phyloP scores from a whole-genome alignment of 2,113 vertebrate species.

The Jacana jacana region DNA sequence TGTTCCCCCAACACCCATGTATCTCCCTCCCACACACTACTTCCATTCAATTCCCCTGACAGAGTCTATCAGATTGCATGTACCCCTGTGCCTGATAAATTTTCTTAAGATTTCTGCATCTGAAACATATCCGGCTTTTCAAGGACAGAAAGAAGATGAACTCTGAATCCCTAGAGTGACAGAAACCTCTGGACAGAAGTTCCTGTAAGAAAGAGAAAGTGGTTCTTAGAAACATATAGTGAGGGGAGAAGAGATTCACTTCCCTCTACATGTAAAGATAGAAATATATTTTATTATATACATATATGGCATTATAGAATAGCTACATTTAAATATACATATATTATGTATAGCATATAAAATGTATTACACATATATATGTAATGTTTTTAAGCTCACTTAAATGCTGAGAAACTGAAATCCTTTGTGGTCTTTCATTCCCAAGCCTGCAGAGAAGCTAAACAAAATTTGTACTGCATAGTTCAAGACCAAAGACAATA shows the following conservation, averaged over 20 bases:
- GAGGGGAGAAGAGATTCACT: not conserved
- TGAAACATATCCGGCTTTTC: not conserved
- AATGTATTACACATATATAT: not conserved
- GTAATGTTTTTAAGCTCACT: not conserved
- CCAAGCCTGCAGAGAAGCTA: not conserved
- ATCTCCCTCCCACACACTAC: conserved; percentile 9
- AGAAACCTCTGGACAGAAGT: not conserved
- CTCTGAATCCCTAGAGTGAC: not conserved
- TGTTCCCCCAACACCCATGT: conserved; percentile 28
- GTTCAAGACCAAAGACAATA: not conserved
- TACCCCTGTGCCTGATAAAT: not conserved
- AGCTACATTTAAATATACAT: not conserved
- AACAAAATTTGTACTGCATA: not conserved
- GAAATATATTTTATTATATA: not conserved
- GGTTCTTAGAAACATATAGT: not conserved
- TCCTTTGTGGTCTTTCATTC: not conserved
- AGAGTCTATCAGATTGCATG: not conserved
- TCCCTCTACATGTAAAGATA: not conserved
- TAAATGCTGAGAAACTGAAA: not conserved
- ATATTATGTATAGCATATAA: not conserved
- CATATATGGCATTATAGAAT: not conserved
- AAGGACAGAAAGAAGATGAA: not conserved
- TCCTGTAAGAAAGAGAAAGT: not conserved
- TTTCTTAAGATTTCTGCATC: not conserved
- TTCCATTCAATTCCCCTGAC: conserved; percentile 18